Conservation (phyloP, 2,113 vertebrate genomes). For the Dermatemys mawii region DNA sequence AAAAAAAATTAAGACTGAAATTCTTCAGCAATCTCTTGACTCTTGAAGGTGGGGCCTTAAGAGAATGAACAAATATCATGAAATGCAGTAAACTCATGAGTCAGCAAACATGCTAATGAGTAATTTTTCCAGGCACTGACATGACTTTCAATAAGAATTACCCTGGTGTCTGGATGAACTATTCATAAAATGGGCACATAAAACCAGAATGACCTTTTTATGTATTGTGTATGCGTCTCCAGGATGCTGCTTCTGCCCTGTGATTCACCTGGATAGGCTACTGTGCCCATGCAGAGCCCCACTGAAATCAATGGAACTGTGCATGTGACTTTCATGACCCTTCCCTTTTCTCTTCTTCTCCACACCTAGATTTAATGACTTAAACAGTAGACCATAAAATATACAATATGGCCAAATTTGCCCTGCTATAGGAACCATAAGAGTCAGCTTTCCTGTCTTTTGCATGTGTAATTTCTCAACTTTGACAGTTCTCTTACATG, state of each 20-base stretch:
- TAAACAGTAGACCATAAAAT: neutral
- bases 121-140: neutral
- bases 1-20: neutral
- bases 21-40: neutral
- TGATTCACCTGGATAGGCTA: too few relatives aligned
- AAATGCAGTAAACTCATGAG: neutral
- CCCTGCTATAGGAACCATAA: neutral
- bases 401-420: neutral
- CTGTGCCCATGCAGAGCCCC: too few relatives aligned
- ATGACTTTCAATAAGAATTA: neutral
- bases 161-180: neutral
- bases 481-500: neutral
- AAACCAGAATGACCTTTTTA: neutral
- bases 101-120: neutral
- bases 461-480: neutral
- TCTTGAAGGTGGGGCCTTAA: neutral
- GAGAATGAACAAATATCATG: neutral
- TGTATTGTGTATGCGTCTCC: too few relatives aligned
- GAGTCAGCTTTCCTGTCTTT: neutral
- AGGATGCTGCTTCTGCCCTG: too few relatives aligned
- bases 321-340: neutral
- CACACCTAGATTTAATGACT: neutral
- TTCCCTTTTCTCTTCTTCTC: neutral
- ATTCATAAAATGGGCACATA: neutral
- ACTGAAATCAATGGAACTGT: neutral